These are phyloP conservation scores for Hirtodrosophila trivittata DNA, from an alignment of 2,888 invertebrate species.

Conservation along the genomic window DNA sequence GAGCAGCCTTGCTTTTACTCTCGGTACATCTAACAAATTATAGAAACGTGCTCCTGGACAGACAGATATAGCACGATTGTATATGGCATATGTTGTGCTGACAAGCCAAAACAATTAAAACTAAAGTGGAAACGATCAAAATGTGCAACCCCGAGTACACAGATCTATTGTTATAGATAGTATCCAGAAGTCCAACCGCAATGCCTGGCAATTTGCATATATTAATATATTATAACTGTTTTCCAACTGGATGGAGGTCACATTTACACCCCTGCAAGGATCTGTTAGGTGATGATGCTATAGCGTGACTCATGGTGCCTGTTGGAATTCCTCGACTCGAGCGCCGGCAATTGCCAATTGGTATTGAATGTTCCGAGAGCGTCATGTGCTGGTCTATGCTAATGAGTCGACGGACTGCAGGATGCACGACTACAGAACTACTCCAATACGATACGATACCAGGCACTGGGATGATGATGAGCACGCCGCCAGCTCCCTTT, in stretches of 20 bases:
- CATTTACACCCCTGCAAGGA: slow-evolving; percentile 50
- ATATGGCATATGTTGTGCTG: slow-evolving; percentile 59
- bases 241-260: slow-evolving; percentile 45
- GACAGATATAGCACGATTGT: background rate
- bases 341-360: slow-evolving; percentile 64
- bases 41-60: slow-evolving; percentile 38
- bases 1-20: background rate
- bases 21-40: slow-evolving; percentile 57
- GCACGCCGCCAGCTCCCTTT: slow-evolving; percentile 6
- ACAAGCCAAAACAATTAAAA: slow-evolving; percentile 81
- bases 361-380: slow-evolving; percentile 42
- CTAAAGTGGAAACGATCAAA: slow-evolving; percentile 83
- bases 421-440: slow-evolving; percentile 41
- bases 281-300: slow-evolving; percentile 38
- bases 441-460: slow-evolving; percentile 44
- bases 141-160: slow-evolving; percentile 59
- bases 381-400: slow-evolving; percentile 66
- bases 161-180: slow-evolving; percentile 62
- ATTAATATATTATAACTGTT: slow-evolving; percentile 69
- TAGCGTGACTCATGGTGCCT: slow-evolving; percentile 69
- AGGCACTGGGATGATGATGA: slow-evolving; percentile 4
- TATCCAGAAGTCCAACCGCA: slow-evolving; percentile 39
- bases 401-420: slow-evolving; percentile 53
- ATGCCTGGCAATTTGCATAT: slow-evolving; percentile 80
- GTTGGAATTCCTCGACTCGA: slow-evolving; percentile 26